phyloP scores from a whole-genome alignment of 2,113 vertebrate species.

The Sebastes schlegelii region DNA sequence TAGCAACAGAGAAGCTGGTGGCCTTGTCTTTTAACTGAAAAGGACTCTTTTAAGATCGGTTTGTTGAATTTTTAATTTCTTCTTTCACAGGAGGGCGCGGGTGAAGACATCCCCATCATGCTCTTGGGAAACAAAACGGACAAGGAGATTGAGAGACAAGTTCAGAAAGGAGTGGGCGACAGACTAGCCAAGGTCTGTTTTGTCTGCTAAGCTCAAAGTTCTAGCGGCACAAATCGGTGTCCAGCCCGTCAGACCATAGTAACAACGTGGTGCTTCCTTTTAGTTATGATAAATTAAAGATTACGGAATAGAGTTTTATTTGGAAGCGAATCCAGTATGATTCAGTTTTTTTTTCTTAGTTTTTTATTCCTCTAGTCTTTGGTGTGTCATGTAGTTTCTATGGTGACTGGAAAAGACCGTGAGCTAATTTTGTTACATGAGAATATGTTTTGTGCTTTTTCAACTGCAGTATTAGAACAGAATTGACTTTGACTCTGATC shows the following conservation, averaged over 20 bases:
- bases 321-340: neutral
- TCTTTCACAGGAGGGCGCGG: slow-evolving; percentile 86
- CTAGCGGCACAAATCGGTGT: neutral
- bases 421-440: neutral
- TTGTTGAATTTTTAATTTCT: neutral
- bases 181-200: slow-evolving; percentile 89
- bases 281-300: neutral
- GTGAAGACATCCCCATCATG: slow-evolving; percentile 88
- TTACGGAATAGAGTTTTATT: neutral
- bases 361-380: slow-evolving; percentile 10
- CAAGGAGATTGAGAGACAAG: slow-evolving; percentile 87
- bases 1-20: neutral
- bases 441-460: neutral
- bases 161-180: slow-evolving; percentile 85
- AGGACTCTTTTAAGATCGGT: neutral
- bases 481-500: neutral
- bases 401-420: slow-evolving; percentile 10
- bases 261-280: neutral
- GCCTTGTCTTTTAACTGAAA: neutral
- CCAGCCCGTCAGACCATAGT: neutral
- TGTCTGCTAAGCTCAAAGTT: neutral
- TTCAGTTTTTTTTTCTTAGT: neutral
- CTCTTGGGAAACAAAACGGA: slow-evolving; percentile 93
- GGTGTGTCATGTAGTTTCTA: neutral
- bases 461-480: neutral